Percentiles rank a stretch among this genome's conserved stretches.
Conservation (phyloP, 2,888 invertebrate species). For the Stegophylla sp. region DNA sequence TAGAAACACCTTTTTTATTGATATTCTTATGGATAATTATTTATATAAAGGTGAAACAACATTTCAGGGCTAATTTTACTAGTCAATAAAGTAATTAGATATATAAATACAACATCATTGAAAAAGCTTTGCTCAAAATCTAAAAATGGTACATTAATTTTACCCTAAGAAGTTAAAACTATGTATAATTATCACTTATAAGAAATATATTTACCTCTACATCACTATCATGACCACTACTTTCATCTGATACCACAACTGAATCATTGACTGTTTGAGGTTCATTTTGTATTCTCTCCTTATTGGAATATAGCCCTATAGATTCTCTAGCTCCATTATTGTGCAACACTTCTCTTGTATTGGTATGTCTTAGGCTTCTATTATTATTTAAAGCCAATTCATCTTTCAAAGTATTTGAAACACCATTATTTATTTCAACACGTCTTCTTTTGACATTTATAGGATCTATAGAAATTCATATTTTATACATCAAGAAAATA, state of each 20-base stretch:
- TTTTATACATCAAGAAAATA: not conserved
- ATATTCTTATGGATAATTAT: too few species aligned
- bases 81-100: too few species aligned
- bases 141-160: too few species aligned
- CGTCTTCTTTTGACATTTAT: not conserved
- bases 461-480: slow-evolving; percentile 26
- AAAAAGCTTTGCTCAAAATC: too few species aligned
- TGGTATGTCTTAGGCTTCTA: not conserved
- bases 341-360: not conserved
- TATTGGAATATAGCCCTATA: too few species aligned
- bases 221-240: not conserved
- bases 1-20: too few species aligned
- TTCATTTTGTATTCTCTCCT: not conserved
- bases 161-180: not conserved
- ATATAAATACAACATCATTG: too few species aligned
- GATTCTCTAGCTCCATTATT: not conserved
- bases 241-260: not conserved
- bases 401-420: not conserved
- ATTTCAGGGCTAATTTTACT: too few species aligned
- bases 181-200: not conserved
- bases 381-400: not conserved
- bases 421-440: not conserved
- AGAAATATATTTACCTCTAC: slow-evolving; percentile 2
- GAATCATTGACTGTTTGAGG: not conserved
- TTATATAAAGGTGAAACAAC: too few species aligned